phyloP scores from a whole-genome alignment of 2,797 vertebrate genomes.

The Distichodus sexfasciatus region DNA sequence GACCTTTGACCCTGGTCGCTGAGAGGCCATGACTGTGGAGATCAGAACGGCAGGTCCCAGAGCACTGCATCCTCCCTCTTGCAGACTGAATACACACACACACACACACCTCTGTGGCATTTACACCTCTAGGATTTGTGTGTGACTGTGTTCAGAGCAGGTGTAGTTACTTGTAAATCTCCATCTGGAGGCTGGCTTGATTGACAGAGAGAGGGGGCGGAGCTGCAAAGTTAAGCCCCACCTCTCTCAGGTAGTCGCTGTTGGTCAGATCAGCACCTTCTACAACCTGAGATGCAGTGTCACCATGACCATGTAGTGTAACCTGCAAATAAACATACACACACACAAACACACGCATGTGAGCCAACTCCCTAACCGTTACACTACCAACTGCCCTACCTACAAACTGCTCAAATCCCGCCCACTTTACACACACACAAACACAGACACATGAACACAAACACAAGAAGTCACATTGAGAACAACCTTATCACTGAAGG shows the following conservation, averaged over 20 bases:
- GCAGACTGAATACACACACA: constrained; percentile 36
- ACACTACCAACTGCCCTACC: too few relatives aligned
- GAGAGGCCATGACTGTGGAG: constrained; percentile 68
- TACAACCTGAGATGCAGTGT: constrained; percentile 47
- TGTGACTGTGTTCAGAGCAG: neutral
- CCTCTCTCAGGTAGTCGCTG: constrained; percentile 54
- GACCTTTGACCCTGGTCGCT: constrained; percentile 71
- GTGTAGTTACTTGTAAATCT: constrained; percentile 59
- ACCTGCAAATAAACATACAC: constrained; percentile 55
- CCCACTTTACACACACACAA: too few relatives aligned
- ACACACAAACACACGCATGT: neutral
- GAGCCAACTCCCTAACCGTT: too few relatives aligned
- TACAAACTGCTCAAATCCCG: too few relatives aligned
- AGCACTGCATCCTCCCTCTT: constrained; percentile 66
- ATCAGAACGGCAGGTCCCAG: constrained; percentile 73
- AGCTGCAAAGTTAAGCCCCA: constrained; percentile 54
- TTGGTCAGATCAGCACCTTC: constrained; percentile 57
- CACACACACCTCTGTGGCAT: too few relatives aligned
- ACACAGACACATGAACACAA: too few relatives aligned
- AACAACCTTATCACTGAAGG: constrained; percentile 61
- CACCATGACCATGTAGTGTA: constrained; percentile 62
- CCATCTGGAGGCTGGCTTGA: constrained; percentile 56
- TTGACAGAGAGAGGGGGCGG: constrained; percentile 66
- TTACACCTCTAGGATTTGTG: neutral
- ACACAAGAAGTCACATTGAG: too few relatives aligned